Base-by-base conservation (phyloP, 2,888 invertebrate genomes). In the Rhyacophila evoluta region DNA sequence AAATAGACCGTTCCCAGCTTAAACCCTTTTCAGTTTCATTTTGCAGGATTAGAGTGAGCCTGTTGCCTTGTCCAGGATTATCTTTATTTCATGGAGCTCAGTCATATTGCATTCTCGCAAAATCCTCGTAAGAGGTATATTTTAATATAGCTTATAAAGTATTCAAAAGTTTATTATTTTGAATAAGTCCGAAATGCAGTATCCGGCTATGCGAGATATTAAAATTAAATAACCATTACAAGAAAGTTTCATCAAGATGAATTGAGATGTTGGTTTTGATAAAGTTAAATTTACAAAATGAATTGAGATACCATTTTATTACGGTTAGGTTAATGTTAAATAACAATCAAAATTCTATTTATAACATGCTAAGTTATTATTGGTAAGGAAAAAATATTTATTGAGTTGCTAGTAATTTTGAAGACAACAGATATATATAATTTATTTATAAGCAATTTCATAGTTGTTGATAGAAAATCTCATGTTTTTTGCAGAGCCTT, bases 51-150 rank as follows among this genome's bases (percentile, higher is more conserved):
- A 74, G 29, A 12, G 74, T 41, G 74, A 78, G 78, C 74, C 74
- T 74, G 74, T 74, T 78, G 70, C 70, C 78, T 74, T 74, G 74
- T 19, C 15, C 74, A 71, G 78, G 78, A 78, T 78, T 74, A 78
- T 78, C 78, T 74, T 70, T 74, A 78, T 78, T 78, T 78, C 78
- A 78, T 74, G 55, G 27, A 78, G 78, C 78, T 74, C 71, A 74
- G 74, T 78, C 70, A 78, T 78, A 78, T 78, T 78, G 78, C 78
- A 72, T 72, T 19, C 33, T 69, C 55, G 55, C 55, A 55, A 55
- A 55, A 55, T 55, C 33, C 69, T 69, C 29, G 69, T 69, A 69
- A 69, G 69, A 12, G 28, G 28, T 29, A 69, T 69, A 69, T 55
- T 55, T 55, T 55, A 25, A 55, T 55, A 55, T 55, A 55, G 55